phyloP scores from a whole-genome alignment of 1,140 invertebrate species.

The Rhopalosiphum padi region DNA sequence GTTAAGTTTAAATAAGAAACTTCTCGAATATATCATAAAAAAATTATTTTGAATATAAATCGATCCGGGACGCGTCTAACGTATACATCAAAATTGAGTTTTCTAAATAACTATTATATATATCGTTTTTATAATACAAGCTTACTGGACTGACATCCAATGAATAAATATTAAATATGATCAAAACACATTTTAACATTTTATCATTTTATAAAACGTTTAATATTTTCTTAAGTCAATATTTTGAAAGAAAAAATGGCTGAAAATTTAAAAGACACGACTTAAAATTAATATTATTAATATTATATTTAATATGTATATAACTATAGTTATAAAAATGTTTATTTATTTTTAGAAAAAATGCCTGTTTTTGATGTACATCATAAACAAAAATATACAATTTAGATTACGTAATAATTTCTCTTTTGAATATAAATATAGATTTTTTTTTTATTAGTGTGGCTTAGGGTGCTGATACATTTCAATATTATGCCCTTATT shows the following conservation, averaged over 20 bases:
- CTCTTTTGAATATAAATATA: not conserved
- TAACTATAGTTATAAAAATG: not conserved
- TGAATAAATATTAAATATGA: conserved; percentile 1
- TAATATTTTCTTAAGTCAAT: not conserved
- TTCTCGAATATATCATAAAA: conserved; percentile 21
- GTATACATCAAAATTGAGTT: conserved; percentile 10
- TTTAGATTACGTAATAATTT: not conserved
- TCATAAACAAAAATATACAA: not conserved
- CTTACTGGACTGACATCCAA: not conserved
- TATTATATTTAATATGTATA: not conserved
- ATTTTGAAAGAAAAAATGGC: not conserved
- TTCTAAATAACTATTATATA: not conserved
- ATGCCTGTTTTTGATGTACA: not conserved
- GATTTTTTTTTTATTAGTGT: not conserved
- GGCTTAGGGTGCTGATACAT: not conserved
- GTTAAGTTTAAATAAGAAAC: conserved; percentile 7
- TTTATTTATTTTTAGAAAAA: not conserved
- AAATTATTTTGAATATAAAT: not conserved
- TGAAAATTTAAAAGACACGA: not conserved
- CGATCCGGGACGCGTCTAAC: not conserved
- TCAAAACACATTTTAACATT: not conserved
- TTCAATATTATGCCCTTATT: not conserved
- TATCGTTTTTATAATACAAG: not conserved
- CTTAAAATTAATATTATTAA: not conserved
- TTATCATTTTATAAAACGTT: not conserved